Evolutionary conservation across 2,888 invertebrate species (phyloP).

Genomic region (Volucella inflata): DNA sequence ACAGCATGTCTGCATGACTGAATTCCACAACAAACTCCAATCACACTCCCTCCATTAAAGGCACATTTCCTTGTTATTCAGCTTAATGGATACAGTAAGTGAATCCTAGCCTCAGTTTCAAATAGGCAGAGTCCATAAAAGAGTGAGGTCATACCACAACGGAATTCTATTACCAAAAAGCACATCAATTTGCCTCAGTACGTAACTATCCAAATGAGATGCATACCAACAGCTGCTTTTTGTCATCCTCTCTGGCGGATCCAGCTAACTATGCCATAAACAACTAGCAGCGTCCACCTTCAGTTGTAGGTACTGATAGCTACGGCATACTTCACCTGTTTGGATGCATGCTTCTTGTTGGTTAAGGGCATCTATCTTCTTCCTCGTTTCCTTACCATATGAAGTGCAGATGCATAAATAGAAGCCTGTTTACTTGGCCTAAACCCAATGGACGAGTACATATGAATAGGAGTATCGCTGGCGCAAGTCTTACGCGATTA

Average conservation of each 20-base stretch:
- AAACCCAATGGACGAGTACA: slow-evolving; percentile 3
- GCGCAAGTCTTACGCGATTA: slow-evolving; percentile 16
- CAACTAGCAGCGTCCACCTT: slow-evolving; percentile 41
- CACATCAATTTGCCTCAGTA: slow-evolving; percentile 46
- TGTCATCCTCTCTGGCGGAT: slow-evolving; percentile 10
- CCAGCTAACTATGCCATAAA: slow-evolving; percentile 48
- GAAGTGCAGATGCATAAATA: slow-evolving; percentile 46
- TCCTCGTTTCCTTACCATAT: slow-evolving; percentile 52
- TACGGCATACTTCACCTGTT: slow-evolving; percentile 59
- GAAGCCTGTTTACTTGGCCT: slow-evolving; percentile 57
- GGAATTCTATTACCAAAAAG: slow-evolving; percentile 7
- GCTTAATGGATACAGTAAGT: slow-evolving; percentile 31
- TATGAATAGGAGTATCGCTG: not conserved
- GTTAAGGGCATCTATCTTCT: slow-evolving; percentile 60
- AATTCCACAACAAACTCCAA: not conserved
- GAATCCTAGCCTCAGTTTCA: slow-evolving; percentile 16
- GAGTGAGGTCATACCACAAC: not conserved
- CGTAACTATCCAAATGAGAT: slow-evolving; percentile 61
- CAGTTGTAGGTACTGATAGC: not conserved
- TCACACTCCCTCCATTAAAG: slow-evolving; percentile 32
- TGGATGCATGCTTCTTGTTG: slow-evolving; percentile 5
- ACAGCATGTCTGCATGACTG: not conserved
- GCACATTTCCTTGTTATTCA: not conserved
- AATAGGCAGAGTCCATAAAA: slow-evolving; percentile 34
- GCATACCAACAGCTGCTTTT: slow-evolving; percentile 45